A percentile compares a stretch with the other conserved stretches of the same genome.
Conservation (phyloP, 2,113 vertebrate genomes). For the Regulus satrapa region DNA sequence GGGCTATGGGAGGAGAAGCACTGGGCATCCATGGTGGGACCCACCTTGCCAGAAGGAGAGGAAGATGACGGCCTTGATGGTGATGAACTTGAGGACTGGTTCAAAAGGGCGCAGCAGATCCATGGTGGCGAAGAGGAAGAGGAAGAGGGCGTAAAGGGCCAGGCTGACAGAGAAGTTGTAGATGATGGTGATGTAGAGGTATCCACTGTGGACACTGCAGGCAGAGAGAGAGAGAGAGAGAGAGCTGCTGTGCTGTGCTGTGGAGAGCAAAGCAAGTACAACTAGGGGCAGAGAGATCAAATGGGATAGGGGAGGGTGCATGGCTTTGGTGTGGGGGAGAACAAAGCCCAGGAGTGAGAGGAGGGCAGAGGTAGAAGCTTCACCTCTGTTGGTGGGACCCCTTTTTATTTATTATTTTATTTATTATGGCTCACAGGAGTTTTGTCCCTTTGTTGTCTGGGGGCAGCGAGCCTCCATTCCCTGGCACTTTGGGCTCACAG, state of each 20-base stretch:
- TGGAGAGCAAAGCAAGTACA: background rate
- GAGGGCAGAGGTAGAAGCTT: background rate
- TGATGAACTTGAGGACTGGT: constrained; percentile 93
- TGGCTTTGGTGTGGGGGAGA: background rate
- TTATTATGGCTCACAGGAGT: background rate
- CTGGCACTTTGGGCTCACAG: rapidly evolving
- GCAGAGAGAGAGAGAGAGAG: background rate
- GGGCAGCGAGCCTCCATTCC: background rate
- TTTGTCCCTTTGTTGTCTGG: background rate
- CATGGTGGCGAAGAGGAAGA: constrained; percentile 92
- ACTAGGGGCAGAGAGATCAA: background rate
- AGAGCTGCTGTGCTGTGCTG: background rate
- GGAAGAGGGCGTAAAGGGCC: constrained; percentile 90
- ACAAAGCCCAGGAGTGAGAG: background rate
- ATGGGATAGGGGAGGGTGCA: rapidly evolving
- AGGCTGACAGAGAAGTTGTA: constrained; percentile 94
- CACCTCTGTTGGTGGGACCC: background rate
- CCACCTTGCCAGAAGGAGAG: constrained; percentile 97
- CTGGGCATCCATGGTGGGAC: background rate
- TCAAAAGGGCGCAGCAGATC: constrained; percentile 89
- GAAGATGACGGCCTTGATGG: constrained; percentile 96
- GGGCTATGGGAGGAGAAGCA: rapidly evolving
- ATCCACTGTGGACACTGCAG: constrained; percentile 84
- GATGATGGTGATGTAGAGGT: constrained; percentile 93
- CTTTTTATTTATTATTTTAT: background rate